Evolutionary conservation across 1,140 invertebrate species (phyloP).

Genomic region (Pollicipes pollicipes): DNA sequence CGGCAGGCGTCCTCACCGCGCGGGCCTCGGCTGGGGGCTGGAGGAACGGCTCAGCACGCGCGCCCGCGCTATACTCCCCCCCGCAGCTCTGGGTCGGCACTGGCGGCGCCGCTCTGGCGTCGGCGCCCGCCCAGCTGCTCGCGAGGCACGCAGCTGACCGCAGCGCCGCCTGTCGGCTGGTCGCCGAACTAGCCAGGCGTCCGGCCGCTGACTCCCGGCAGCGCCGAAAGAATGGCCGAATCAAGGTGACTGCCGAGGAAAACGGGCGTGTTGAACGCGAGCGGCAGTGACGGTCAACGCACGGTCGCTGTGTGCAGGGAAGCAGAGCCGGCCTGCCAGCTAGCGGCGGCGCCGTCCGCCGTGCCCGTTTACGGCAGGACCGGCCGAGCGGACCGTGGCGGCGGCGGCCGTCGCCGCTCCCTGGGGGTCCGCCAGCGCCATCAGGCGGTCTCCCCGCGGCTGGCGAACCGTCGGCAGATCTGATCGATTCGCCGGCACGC

Average conservation of each 20-base stretch:
- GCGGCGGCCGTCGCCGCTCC: not conserved
- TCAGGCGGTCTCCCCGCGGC: not conserved
- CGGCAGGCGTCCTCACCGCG: too few species aligned
- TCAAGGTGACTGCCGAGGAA: not conserved
- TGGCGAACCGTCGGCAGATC: too few species aligned
- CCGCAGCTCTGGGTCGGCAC: not conserved
- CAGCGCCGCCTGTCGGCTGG: not conserved
- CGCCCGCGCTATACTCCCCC: not conserved
- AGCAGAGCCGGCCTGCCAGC: too few species aligned
- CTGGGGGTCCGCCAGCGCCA: not conserved
- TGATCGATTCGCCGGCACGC: too few species aligned
- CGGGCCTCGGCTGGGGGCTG: not conserved
- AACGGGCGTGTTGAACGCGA: too few species aligned
- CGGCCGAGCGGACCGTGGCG: not conserved
- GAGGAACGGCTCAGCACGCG: not conserved
- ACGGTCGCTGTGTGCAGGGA: too few species aligned
- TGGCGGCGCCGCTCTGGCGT: not conserved
- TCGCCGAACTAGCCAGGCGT: not conserved
- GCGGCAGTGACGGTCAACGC: too few species aligned
- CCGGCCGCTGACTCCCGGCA: not conserved
- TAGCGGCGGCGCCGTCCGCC: too few species aligned
- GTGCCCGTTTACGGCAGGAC: not conserved
- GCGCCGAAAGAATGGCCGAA: not conserved
- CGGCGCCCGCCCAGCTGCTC: too few species aligned
- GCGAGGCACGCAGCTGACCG: not conserved